Percentiles rank a stretch among this genome's conserved stretches.
Evolutionary conservation across 2,113 vertebrate species (phyloP).

Genomic region (Rhinolophus sinicus): DNA sequence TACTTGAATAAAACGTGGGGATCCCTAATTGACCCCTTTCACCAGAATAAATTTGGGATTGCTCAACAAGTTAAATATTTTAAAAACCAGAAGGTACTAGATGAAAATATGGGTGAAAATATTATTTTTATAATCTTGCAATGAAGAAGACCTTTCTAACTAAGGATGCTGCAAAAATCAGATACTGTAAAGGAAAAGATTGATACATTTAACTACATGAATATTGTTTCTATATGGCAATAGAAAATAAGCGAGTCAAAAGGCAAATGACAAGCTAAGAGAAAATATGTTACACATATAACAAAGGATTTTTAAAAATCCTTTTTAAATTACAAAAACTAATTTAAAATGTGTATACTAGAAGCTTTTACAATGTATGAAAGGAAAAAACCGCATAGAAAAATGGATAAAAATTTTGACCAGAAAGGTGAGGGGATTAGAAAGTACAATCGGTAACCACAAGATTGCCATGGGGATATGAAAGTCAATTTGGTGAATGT

Average conservation of each 20-base stretch:
- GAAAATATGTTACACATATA: background rate
- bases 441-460: no score
- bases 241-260: conserved; percentile 28
- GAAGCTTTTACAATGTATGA: background rate
- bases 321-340: background rate
- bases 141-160: background rate
- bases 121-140: conserved; percentile 12
- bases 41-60: conserved; percentile 17
- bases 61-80: conserved; percentile 34
- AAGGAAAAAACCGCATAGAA: background rate
- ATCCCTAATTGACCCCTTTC: background rate
- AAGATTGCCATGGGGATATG: no score
- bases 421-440: background rate
- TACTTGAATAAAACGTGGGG: conserved; percentile 36
- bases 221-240: conserved; percentile 20
- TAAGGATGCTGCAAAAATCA: background rate
- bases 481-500: no score
- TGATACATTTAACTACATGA: background rate
- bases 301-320: background rate
- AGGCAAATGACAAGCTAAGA: conserved; percentile 5
- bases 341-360: background rate
- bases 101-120: conserved; percentile 43
- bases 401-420: background rate
- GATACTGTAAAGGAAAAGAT: background rate
- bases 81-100: background rate